A percentile compares a stretch with the other conserved stretches of the same genome.
phyloP scores from a whole-genome alignment of 2,797 vertebrate genomes.

The Poeciliopsis paucimaculata region DNA sequence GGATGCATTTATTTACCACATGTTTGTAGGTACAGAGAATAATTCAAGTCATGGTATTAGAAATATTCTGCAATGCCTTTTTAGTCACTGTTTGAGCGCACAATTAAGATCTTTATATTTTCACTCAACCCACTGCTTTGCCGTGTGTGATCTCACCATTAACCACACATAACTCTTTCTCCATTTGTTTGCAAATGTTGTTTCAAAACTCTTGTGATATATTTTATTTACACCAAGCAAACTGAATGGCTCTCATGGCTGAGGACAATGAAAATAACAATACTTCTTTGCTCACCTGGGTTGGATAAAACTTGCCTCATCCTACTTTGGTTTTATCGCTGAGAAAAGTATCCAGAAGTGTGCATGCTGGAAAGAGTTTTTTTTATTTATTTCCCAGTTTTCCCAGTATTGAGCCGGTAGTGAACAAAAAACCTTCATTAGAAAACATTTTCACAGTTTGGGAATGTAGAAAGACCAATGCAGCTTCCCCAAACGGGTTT shows the following conservation, averaged over 20 bases:
- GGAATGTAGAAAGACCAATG: slow-evolving; percentile 30
- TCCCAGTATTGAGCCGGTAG: background rate
- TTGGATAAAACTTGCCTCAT: slow-evolving; percentile 24
- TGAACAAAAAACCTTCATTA: background rate
- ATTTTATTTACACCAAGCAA: slow-evolving; percentile 1
- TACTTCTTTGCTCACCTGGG: slow-evolving; percentile 18
- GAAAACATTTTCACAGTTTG: slow-evolving; percentile 5
- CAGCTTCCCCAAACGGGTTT: slow-evolving; percentile 42
- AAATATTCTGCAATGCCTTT: slow-evolving; percentile 45
- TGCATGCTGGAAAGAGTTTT: slow-evolving; percentile 20
- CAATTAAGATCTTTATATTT: slow-evolving; percentile 51
- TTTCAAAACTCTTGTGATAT: slow-evolving; percentile 7
- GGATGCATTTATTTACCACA: slow-evolving; percentile 70
- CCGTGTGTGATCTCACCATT: slow-evolving; percentile 64
- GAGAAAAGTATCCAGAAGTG: slow-evolving; percentile 34
- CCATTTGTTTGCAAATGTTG: slow-evolving; percentile 20
- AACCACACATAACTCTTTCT: slow-evolving; percentile 34
- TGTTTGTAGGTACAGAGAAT: slow-evolving; percentile 65
- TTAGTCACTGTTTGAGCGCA: slow-evolving; percentile 52
- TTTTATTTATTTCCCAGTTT: background rate
- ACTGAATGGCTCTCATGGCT: slow-evolving; percentile 14
- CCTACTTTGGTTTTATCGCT: slow-evolving; percentile 40
- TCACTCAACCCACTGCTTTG: slow-evolving; percentile 66
- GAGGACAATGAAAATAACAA: slow-evolving; percentile 3
- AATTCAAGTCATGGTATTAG: slow-evolving; percentile 40